phyloP scores from a whole-genome alignment of 1,140 invertebrate species.

The Papilio aristodemus region DNA sequence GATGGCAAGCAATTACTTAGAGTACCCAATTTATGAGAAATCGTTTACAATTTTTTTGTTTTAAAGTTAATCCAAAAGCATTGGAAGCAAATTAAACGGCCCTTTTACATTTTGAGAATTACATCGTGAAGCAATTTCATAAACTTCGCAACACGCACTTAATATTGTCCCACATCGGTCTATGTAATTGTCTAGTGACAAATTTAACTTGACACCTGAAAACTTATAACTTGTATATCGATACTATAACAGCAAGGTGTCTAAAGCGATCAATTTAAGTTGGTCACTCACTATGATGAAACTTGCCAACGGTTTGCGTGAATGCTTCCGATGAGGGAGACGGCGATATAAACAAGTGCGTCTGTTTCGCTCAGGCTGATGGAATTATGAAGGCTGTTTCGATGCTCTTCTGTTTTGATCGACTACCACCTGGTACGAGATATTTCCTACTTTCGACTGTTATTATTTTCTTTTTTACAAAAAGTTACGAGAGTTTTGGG shows the following conservation, averaged over 20 bases:
- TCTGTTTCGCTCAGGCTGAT: background rate
- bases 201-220: conserved; percentile 4
- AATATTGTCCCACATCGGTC: background rate
- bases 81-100: no score
- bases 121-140: conserved; percentile 2
- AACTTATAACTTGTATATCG: background rate
- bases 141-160: background rate
- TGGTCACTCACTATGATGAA: background rate
- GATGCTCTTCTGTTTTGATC: background rate
- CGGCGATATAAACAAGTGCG: conserved; percentile 6
- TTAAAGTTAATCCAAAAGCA: no score
- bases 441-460: no score
- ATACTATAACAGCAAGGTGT: background rate
- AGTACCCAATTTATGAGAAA: no score
- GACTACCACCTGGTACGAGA: background rate
- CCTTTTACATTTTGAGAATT: background rate
- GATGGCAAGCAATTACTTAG: no score
- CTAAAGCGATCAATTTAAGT: background rate
- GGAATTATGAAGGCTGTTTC: background rate
- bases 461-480: no score
- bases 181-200: background rate
- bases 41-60: no score
- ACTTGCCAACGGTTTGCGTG: background rate
- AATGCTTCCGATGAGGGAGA: background rate
- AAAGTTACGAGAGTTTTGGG: no score